These are phyloP conservation scores for Phalangium opilio DNA, from an alignment of 2,888 invertebrate genomes.

Conservation along the genomic window DNA sequence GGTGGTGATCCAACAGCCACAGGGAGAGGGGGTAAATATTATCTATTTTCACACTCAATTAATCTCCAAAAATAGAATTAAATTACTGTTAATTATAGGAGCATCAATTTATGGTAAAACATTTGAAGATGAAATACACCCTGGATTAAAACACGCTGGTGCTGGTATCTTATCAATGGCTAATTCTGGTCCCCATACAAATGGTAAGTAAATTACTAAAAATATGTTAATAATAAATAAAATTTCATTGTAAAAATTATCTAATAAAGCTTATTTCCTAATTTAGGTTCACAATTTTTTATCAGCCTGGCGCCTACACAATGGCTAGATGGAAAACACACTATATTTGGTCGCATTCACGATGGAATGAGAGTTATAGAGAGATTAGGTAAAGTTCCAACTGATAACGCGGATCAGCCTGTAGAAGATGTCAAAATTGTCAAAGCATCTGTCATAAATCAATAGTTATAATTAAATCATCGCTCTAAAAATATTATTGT, in stretches of 20 bases:
- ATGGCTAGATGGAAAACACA: constrained; percentile 94
- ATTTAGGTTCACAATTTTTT: constrained; percentile 59
- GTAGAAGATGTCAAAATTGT: constrained; percentile 70
- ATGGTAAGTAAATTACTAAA: constrained; percentile 53
- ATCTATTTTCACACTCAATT: not conserved
- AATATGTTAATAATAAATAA: too few relatives aligned
- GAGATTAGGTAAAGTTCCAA: constrained; percentile 82
- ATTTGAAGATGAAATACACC: constrained; percentile 89
- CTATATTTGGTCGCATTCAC: constrained; percentile 80
- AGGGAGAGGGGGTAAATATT: constrained; percentile 31
- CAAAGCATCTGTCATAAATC: constrained; percentile 7
- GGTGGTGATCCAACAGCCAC: constrained; percentile 92
- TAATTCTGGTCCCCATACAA: constrained; percentile 89
- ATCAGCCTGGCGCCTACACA: constrained; percentile 91
- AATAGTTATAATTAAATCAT: too few relatives aligned
- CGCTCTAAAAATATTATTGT: too few relatives aligned
- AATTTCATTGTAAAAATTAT: too few relatives aligned
- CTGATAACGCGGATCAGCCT: constrained; percentile 81
- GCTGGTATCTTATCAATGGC: constrained; percentile 91
- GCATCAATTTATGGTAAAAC: constrained; percentile 87
- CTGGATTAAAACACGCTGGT: constrained; percentile 88
- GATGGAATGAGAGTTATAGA: constrained; percentile 81
- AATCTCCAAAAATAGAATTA: not conserved
- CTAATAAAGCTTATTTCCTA: too few relatives aligned
- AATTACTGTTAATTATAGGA: constrained; percentile 35